These are phyloP conservation scores for Maniola hyperantus DNA, from an alignment of 2,888 invertebrate species.

Conservation along the genomic window DNA sequence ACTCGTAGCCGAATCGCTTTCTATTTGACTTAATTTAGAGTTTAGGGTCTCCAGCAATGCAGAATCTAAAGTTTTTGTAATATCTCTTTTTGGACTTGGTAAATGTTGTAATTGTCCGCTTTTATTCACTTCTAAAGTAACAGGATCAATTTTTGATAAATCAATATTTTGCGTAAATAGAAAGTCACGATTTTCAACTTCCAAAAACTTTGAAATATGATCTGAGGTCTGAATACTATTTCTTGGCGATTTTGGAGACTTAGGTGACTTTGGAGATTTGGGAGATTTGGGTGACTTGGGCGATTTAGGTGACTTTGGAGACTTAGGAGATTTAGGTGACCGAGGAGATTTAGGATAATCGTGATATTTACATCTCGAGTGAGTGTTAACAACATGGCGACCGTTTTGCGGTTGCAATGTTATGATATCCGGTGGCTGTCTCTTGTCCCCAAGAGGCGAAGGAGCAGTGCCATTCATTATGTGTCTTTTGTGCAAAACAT, in stretches of 20 bases:
- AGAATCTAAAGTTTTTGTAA: constrained; percentile 86
- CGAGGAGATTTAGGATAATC: constrained; percentile 78
- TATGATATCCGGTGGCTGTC: constrained; percentile 72
- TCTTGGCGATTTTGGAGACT: constrained; percentile 79
- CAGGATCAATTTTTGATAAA: constrained; percentile 87
- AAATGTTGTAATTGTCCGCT: constrained; percentile 84
- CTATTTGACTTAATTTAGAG: constrained; percentile 88
- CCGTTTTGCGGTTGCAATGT: constrained; percentile 76
- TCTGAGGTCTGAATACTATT: constrained; percentile 64
- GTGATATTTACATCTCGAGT: constrained; percentile 76
- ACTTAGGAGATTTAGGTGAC: constrained; percentile 85
- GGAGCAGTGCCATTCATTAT: constrained; percentile 92
- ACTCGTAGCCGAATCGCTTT: constrained; percentile 89
- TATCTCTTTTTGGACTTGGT: constrained; percentile 87
- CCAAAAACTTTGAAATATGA: constrained; percentile 73
- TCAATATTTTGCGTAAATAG: constrained; percentile 89
- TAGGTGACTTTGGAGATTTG: constrained; percentile 82
- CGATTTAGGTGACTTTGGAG: constrained; percentile 84
- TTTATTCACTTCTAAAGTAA: constrained; percentile 88
- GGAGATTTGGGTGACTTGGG: constrained; percentile 83
- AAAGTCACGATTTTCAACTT: constrained; percentile 83
- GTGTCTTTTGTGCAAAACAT: constrained; percentile 92
- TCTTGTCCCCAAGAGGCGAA: constrained; percentile 75
- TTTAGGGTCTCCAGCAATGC: constrained; percentile 86
- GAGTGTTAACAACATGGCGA: constrained; percentile 72